phyloP scores from a whole-genome alignment of 2,113 vertebrate genomes.

The Nipponia nippon region DNA sequence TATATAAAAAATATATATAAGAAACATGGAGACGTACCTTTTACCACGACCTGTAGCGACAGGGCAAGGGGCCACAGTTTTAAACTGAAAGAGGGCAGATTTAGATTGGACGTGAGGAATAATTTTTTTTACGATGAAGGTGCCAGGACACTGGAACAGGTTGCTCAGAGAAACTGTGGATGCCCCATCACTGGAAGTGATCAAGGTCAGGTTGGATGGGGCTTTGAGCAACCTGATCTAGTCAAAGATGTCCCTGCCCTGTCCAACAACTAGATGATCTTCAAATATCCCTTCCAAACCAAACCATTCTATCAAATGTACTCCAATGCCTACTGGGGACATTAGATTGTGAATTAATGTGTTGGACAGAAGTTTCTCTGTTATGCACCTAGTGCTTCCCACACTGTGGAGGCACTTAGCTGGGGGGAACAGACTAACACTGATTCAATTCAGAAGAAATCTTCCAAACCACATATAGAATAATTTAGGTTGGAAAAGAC shows the following conservation, averaged over 20 bases:
- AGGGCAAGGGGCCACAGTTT: neutral
- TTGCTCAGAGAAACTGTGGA: neutral
- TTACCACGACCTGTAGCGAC: neutral
- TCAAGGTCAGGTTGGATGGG: rapidly evolving
- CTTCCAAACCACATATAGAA: neutral
- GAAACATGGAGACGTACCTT: neutral
- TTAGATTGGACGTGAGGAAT: neutral
- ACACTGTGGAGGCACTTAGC: neutral
- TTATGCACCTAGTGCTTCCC: neutral
- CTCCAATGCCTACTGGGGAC: neutral
- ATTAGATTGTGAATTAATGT: neutral
- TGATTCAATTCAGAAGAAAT: neutral
- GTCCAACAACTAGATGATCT: neutral
- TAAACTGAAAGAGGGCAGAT: neutral
- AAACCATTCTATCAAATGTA: neutral
- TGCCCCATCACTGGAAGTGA: neutral
- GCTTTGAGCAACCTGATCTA: neutral
- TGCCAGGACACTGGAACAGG: neutral
- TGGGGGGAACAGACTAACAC: neutral
- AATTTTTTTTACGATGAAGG: neutral
- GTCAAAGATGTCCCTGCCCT: neutral
- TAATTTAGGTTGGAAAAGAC: neutral
- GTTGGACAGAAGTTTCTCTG: neutral
- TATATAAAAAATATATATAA: neutral
- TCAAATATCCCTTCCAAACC: neutral